These are phyloP conservation scores for Margarornis squamiger DNA, from an alignment of 2,797 vertebrate genomes.

Conservation along the genomic window DNA sequence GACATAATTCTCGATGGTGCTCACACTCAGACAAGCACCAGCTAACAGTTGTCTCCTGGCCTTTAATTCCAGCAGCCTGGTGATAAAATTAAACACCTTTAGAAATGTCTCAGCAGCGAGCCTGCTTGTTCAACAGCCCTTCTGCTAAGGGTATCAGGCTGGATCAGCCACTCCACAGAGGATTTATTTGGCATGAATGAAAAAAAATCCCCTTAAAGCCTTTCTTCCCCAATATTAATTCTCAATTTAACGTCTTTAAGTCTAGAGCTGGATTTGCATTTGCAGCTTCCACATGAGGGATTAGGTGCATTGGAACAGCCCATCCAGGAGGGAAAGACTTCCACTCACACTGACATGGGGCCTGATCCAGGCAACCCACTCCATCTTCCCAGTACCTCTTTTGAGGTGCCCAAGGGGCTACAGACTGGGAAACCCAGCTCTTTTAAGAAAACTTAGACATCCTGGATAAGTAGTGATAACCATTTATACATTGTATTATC, in stretches of 20 bases:
- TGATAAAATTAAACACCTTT: slow-evolving; percentile 39
- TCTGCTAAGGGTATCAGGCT: slow-evolving; percentile 39
- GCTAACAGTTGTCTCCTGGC: neutral
- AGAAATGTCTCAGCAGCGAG: neutral
- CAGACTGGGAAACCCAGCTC: neutral
- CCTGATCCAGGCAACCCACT: neutral
- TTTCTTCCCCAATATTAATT: slow-evolving; percentile 11
- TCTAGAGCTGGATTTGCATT: slow-evolving; percentile 37
- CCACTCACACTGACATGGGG: neutral
- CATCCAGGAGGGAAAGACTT: neutral
- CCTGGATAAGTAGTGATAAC: neutral
- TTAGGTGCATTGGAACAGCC: neutral
- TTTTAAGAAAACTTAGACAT: neutral
- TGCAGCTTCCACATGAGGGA: neutral
- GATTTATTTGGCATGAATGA: slow-evolving; percentile 35
- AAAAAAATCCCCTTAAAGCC: slow-evolving; percentile 34
- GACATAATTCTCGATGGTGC: neutral
- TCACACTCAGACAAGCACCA: neutral
- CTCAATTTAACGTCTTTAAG: slow-evolving; percentile 19
- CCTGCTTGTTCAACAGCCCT: slow-evolving; percentile 7
- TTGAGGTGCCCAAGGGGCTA: neutral
- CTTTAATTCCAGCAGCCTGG: neutral
- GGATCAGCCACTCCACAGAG: neutral
- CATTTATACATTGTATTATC: neutral
- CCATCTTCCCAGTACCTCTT: neutral